Percentiles rank a stretch among this genome's conserved stretches.
Conservation (phyloP, 1,140 invertebrate genomes). For the Euglossa dilemma region DNA sequence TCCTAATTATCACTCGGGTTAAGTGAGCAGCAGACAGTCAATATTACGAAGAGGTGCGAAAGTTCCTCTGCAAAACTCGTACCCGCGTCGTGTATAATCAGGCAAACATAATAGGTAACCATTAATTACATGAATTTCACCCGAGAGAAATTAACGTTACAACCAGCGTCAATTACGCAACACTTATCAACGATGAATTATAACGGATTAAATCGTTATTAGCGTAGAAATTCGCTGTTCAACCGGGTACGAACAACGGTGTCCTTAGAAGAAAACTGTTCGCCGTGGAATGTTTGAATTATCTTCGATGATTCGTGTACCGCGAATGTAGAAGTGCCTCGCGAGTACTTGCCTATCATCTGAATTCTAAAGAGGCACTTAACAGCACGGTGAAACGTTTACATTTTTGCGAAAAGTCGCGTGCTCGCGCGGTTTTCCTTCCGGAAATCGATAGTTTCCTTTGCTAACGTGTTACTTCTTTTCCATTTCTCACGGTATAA, state of each 20-base stretch:
- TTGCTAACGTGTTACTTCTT: neutral
- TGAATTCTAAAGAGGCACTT: neutral
- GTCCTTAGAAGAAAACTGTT: no score
- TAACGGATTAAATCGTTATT: neutral
- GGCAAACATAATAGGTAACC: neutral
- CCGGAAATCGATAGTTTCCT: neutral
- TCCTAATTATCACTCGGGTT: neutral
- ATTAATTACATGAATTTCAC: slow-evolving; percentile 13
- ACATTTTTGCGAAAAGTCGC: neutral
- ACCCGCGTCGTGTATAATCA: neutral
- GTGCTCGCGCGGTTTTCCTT: neutral
- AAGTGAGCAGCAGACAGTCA: neutral
- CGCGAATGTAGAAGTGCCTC: neutral
- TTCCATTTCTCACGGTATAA: no score
- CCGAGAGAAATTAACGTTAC: neutral
- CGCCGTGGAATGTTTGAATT: neutral
- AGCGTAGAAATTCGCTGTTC: neutral
- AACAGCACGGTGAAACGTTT: neutral
- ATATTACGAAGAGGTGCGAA: neutral
- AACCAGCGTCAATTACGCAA: neutral
- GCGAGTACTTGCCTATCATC: neutral
- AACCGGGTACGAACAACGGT: neutral
- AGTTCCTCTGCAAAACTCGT: neutral
- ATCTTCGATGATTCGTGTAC: slow-evolving; percentile 4
- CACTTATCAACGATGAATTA: neutral